Conservation (phyloP, 2,113 vertebrate genomes). For the Passer montanus region DNA sequence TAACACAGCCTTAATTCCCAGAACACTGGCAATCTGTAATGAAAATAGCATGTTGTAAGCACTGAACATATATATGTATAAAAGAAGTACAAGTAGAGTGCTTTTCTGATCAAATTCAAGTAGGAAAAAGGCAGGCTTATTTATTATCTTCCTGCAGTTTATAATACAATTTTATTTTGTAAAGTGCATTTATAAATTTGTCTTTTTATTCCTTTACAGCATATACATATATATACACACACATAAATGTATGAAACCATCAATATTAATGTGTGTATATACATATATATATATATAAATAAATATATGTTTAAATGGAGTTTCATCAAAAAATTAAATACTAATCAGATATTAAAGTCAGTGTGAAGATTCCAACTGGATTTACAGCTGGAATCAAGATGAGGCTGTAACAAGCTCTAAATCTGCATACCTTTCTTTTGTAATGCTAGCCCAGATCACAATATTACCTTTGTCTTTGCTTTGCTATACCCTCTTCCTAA, state of each 20-base stretch:
- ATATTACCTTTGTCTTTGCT: not conserved
- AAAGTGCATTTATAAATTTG: not conserved
- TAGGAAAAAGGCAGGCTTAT: not conserved
- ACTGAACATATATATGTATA: not conserved
- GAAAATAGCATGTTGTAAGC: not conserved
- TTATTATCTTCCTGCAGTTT: not conserved
- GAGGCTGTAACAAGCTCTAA: not conserved
- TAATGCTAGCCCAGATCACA: not conserved
- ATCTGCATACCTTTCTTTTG: not conserved
- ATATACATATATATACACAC: not conserved
- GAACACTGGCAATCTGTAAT: not conserved
- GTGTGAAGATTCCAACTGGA: not conserved
- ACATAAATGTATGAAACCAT: not conserved
- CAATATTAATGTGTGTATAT: not conserved
- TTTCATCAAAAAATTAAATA: not conserved
- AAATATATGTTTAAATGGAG: not conserved
- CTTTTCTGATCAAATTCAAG: not conserved
- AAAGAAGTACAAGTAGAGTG: not conserved
- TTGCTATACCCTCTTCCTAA: not conserved
- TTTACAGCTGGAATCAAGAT: not conserved
- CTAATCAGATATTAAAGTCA: not conserved
- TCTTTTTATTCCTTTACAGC: not conserved
- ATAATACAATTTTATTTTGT: not conserved
- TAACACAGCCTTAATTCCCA: constrained; percentile 15
- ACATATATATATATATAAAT: not conserved